Percentiles rank a stretch among this genome's conserved stretches.
These are phyloP conservation scores for Philypnodon macrostomus DNA, from an alignment of 2,797 vertebrate genomes.

Conservation along the genomic window DNA sequence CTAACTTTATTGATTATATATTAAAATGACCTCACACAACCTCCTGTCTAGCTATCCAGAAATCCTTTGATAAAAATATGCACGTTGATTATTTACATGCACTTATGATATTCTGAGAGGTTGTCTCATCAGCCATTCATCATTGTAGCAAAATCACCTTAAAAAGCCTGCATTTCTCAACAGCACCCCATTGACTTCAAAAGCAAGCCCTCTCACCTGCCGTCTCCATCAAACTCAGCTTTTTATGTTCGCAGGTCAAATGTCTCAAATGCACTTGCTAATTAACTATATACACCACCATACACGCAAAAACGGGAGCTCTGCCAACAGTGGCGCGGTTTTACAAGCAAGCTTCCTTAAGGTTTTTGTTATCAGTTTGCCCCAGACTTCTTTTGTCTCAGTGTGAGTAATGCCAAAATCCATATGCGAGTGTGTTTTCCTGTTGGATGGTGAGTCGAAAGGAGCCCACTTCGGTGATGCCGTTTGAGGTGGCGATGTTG, in stretches of 20 bases:
- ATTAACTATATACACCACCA: conserved; percentile 17
- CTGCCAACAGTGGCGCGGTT: conserved; percentile 27
- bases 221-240: conserved; percentile 24
- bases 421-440: conserved; percentile 16
- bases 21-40: not conserved
- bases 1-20: not conserved
- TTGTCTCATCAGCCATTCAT: not conserved
- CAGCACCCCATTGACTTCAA: conserved; percentile 13
- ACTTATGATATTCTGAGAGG: not conserved
- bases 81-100: conserved; percentile 1
- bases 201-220: conserved; percentile 13
- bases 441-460: conserved; percentile 19
- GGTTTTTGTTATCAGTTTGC: conserved; percentile 56
- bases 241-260: conserved; percentile 32
- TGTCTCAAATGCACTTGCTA: conserved; percentile 36
- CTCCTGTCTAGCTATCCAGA: not conserved
- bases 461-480: conserved; percentile 16
- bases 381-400: conserved; percentile 56
- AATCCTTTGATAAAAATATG: not conserved
- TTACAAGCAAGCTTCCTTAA: conserved; percentile 45
- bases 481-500: conserved; percentile 15
- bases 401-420: conserved; percentile 25
- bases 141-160: conserved; percentile 12
- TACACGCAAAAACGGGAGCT: conserved; percentile 18
- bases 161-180: conserved; percentile 12